phyloP scores from a whole-genome alignment of 2,888 invertebrate species.

The Thymelicus acteon region DNA sequence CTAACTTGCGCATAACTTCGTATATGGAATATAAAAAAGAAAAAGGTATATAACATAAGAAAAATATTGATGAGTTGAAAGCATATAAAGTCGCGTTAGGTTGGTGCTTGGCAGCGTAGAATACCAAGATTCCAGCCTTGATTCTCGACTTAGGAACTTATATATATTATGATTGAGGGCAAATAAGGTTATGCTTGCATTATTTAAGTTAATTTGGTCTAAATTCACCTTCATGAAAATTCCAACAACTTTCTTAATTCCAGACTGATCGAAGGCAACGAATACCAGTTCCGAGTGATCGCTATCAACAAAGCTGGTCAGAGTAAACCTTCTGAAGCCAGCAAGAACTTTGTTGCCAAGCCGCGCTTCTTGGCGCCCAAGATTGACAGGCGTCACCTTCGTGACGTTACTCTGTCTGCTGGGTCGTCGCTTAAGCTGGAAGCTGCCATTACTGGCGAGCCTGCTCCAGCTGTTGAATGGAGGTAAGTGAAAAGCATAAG shows the following conservation, averaged over 20 bases:
- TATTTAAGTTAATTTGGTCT: too few relatives aligned
- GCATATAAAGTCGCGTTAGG: too few relatives aligned
- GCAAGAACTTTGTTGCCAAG: slow-evolving; percentile 93
- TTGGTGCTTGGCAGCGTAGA: too few relatives aligned
- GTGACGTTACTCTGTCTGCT: slow-evolving; percentile 95
- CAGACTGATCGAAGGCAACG: slow-evolving; percentile 95
- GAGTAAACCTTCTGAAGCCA: slow-evolving; percentile 95
- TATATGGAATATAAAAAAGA: too few relatives aligned
- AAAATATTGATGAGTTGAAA: too few relatives aligned
- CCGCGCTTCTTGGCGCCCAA: slow-evolving; percentile 96
- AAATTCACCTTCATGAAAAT: too few relatives aligned
- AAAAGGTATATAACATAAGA: too few relatives aligned
- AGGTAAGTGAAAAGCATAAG: slow-evolving; percentile 58
- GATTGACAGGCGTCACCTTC: slow-evolving; percentile 96
- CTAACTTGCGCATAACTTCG: too few relatives aligned
- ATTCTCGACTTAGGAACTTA: too few relatives aligned
- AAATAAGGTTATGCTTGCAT: too few relatives aligned
- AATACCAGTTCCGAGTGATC: slow-evolving; percentile 98
- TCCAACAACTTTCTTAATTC: not conserved
- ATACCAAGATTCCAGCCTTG: too few relatives aligned
- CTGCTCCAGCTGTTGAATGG: slow-evolving; percentile 97
- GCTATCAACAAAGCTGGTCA: slow-evolving; percentile 98
- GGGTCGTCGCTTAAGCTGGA: slow-evolving; percentile 97
- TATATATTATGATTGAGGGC: too few relatives aligned
- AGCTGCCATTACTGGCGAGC: slow-evolving; percentile 97